Conservation (phyloP, 2,113 vertebrate species). For the Chaenocephalus aceratus region DNA sequence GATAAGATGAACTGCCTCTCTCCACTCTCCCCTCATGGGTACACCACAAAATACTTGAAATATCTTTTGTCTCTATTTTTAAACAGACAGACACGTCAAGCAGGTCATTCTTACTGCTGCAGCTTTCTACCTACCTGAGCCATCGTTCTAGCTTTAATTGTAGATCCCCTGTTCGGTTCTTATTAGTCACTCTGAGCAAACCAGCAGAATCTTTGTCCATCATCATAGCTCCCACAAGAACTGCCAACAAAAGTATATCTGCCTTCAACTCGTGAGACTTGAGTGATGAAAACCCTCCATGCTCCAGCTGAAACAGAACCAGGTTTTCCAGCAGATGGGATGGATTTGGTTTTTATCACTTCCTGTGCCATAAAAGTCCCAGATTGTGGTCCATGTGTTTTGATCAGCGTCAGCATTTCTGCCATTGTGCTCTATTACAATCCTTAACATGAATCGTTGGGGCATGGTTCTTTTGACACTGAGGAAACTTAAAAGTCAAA, state of each 20-base stretch:
- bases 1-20: conserved; percentile 9
- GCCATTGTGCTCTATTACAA: conserved; percentile 61
- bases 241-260: conserved; percentile 41
- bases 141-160: conserved; percentile 21
- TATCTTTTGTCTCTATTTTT: not conserved
- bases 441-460: conserved; percentile 51
- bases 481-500: conserved; percentile 17
- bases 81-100: not conserved
- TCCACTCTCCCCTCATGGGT: not conserved
- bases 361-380: conserved; percentile 79
- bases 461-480: conserved; percentile 27
- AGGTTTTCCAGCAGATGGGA: conserved; percentile 81
- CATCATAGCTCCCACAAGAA: conserved; percentile 32
- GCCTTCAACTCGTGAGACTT: conserved; percentile 14
- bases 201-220: conserved; percentile 29
- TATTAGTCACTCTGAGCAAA: conserved; percentile 21
- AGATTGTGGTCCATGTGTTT: conserved; percentile 71
- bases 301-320: conserved; percentile 50
- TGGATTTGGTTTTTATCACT: conserved; percentile 84
- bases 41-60: not conserved
- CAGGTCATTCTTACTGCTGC: not conserved
- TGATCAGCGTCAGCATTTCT: conserved; percentile 77
- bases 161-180: conserved; percentile 19
- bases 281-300: conserved; percentile 33
- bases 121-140: not conserved